These are phyloP conservation scores for Aphelinus certus DNA, from an alignment of 1,140 invertebrate species.

Conservation along the genomic window DNA sequence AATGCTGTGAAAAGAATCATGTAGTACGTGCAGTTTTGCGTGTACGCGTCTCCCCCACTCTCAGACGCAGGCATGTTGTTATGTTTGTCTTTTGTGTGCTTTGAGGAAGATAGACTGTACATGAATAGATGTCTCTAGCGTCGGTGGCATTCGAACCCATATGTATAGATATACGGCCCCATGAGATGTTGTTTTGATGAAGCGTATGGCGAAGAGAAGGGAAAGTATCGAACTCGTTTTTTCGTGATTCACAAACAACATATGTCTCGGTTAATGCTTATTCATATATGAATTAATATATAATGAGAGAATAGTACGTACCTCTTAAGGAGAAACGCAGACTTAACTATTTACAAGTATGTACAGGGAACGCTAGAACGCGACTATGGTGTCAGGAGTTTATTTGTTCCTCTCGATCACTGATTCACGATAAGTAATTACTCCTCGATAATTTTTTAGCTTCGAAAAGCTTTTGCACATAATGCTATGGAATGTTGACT, in stretches of 20 bases:
- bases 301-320: neutral
- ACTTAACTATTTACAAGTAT: neutral
- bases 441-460: constrained; percentile 1
- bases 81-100: no score
- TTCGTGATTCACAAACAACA: no score
- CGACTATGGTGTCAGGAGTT: no score
- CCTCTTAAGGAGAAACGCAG: neutral
- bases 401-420: no score
- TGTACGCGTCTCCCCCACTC: constrained; percentile 3
- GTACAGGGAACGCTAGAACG: no score
- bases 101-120: neutral
- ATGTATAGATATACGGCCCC: constrained; percentile 1
- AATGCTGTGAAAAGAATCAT: neutral
- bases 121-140: neutral
- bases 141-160: neutral
- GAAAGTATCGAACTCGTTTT: no score
- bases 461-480: constrained; percentile 12
- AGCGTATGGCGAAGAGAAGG: no score
- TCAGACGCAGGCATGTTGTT: neutral
- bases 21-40: constrained; percentile 22
- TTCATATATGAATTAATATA: no score
- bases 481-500: neutral
- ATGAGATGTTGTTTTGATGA: neutral
- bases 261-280: no score
- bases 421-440: constrained; percentile 8